These are phyloP conservation scores for Augochlora pura DNA, from an alignment of 1,140 invertebrate genomes.

Conservation along the genomic window DNA sequence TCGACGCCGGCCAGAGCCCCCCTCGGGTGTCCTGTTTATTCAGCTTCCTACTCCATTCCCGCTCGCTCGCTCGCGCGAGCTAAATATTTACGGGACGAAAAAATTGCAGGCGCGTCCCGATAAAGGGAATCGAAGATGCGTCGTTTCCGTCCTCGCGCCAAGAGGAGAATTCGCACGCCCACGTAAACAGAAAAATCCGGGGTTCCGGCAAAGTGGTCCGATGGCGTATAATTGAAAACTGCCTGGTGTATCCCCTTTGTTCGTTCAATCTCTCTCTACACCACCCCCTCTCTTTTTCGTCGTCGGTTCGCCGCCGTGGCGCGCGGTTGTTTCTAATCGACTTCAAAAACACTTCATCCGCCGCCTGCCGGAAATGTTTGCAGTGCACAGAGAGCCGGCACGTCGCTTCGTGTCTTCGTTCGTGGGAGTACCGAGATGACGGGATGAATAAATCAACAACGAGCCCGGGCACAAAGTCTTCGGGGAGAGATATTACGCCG, in stretches of 20 bases:
- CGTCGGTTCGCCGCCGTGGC: neutral
- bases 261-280: too few species aligned
- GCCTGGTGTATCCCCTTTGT: slow-evolving; percentile 9
- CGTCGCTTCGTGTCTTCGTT: neutral
- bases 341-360: slow-evolving; percentile 2
- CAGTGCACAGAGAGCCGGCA: neutral
- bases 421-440: neutral
- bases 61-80: too few species aligned
- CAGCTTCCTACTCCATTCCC: neutral
- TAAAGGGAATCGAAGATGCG: slow-evolving; percentile 48
- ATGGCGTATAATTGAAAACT: slow-evolving; percentile 41
- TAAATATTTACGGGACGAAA: neutral
- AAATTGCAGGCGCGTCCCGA: neutral
- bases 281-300: neutral
- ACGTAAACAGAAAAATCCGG: slow-evolving; percentile 23
- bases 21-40: neutral
- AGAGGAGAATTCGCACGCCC: slow-evolving; percentile 35
- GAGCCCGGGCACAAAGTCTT: neutral
- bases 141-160: slow-evolving; percentile 3
- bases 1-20: too few species aligned
- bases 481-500: too few species aligned
- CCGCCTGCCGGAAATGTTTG: slow-evolving; percentile 6
- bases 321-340: slow-evolving; percentile 1
- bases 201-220: slow-evolving; percentile 20
- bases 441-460: slow-evolving; percentile 42